Percentiles rank a stretch among this genome's conserved stretches.
phyloP scores from a whole-genome alignment of 92 coral and sea anemone genomes.

The Meandrina meandrites region DNA sequence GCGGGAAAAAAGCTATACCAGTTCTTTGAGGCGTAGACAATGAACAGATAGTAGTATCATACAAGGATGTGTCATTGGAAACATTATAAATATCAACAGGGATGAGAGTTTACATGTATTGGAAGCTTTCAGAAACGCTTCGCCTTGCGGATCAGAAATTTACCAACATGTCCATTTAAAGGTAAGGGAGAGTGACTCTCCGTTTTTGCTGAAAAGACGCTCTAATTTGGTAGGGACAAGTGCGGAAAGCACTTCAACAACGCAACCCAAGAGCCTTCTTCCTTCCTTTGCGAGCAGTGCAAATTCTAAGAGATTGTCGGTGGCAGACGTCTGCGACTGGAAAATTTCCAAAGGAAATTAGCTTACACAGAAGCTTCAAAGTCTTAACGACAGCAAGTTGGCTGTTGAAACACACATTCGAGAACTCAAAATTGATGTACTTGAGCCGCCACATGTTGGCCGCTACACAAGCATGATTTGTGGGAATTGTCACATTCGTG shows the following conservation, averaged over 20 bases:
- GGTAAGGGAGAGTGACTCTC: conserved; percentile 14
- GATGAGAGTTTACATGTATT: no score
- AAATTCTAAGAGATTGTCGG: neutral
- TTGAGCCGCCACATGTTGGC: conserved; percentile 31
- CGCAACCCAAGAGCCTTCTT: neutral
- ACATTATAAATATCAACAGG: no score
- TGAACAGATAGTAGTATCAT: no score
- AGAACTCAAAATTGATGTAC: neutral
- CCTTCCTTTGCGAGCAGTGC: neutral
- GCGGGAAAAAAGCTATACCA: no score
- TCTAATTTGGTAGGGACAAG: no score
- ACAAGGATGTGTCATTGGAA: no score
- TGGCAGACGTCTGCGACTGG: neutral
- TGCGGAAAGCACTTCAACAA: neutral
- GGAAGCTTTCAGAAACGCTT: no score
- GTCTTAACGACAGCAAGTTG: conserved; percentile 17
- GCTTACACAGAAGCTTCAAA: neutral
- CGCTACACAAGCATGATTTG: conserved; percentile 40
- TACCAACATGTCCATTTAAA: neutral
- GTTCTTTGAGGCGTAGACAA: no score
- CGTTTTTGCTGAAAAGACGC: no score
- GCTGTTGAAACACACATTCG: conserved; percentile 22
- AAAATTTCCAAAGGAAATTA: no score
- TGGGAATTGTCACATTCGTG: conserved; percentile 49
- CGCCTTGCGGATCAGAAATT: neutral